phyloP scores from a whole-genome alignment of 2,113 vertebrate species.

The Mungos mungo region DNA sequence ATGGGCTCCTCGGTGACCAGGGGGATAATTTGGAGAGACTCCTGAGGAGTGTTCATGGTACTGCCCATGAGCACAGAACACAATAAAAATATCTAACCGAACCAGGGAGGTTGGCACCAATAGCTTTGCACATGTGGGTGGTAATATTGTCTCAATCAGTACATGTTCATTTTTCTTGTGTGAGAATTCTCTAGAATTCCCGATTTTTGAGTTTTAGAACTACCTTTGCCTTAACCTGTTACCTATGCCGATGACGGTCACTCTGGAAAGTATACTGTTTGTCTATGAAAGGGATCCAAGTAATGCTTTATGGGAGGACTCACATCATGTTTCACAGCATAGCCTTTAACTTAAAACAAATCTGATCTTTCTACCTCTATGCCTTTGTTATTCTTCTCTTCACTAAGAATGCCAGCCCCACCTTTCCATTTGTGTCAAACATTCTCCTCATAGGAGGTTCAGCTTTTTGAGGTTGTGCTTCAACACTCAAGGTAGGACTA shows the following conservation, averaged over 20 bases:
- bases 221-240: too few species aligned
- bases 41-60: neutral
- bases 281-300: neutral
- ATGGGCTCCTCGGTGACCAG: neutral
- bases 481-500: neutral
- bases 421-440: neutral
- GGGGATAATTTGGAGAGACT: neutral
- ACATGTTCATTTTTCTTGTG: too few species aligned
- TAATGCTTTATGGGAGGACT: neutral
- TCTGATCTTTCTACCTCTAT: neutral
- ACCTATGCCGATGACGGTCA: neutral
- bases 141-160: neutral
- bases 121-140: neutral
- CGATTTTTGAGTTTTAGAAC: too few species aligned
- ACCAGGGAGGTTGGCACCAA: neutral
- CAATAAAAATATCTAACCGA: neutral
- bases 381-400: neutral
- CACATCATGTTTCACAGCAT: neutral
- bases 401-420: neutral
- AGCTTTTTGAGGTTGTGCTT: neutral
- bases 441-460: neutral
- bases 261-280: neutral
- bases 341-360: constrained; percentile 14
- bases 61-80: neutral
- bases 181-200: too few species aligned